Evolutionary conservation across 2,888 invertebrate genomes (phyloP), one percentile per base, ranked within the genome.

Genomic region (Nowickia ferox): DNA sequence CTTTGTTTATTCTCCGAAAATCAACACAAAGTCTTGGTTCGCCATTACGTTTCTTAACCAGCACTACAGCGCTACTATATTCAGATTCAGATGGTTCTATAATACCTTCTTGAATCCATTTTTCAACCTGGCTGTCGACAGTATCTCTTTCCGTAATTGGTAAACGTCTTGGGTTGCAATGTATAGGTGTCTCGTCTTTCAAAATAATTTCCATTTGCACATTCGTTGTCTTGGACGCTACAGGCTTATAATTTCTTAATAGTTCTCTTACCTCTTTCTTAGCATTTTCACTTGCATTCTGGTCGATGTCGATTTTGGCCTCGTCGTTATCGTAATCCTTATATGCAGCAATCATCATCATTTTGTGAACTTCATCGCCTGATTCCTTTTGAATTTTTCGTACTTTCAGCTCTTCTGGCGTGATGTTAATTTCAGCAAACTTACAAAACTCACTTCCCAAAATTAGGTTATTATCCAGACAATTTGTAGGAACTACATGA

Each of bases 31-130:
- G 66, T 57, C 89, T 86, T 17, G 87, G 61, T 30, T 78, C 80
- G 5, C 87, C 87, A 51, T 87, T 84, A 76, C 88, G 88, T 66
- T 89, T 90, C 48, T 84, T 87, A 1, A 88, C 89, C 4, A 90
- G 46, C 15, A 89, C 84, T n/a, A 90, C 84, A 1, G 89, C 89
- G 66, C 90, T 89, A 8, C 88, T 86, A 72, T 87, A 90, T 38
- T 87, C 87, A 3, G 88, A 85, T 30, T 57, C 65, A 3, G 89
- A 81, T 1, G 38, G 44, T 48, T 86, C 81, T 9, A 87, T 75
- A 8, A 88, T 79, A 4, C 61, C 77, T 4, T 85, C 68, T 3
- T 44, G 11, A n/a, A 86, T 13, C 84, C 87, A 86, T 19, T 81
- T 17, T 0, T 61, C 76, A 11, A 84, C 75, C 75, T 85, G 81